Evolutionary conservation across 2,113 vertebrate species (phyloP).

Genomic region (Chlamydotis undulata): DNA sequence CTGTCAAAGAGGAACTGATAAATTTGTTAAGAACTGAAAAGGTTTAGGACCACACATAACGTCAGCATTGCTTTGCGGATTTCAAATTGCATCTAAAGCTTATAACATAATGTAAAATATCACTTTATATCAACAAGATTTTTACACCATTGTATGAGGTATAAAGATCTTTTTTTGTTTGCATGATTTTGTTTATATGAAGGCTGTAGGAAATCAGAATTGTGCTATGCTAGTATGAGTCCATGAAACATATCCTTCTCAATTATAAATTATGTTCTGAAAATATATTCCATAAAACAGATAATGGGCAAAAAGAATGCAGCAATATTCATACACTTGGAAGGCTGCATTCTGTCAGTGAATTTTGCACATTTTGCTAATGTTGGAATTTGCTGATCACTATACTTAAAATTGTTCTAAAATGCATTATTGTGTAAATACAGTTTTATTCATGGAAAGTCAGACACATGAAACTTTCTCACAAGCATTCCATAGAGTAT

Average conservation of each 20-base stretch:
- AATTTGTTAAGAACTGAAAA: neutral
- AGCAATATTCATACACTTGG: neutral
- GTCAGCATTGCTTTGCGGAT: neutral
- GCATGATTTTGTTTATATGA: neutral
- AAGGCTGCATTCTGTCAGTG: neutral
- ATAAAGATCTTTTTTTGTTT: neutral
- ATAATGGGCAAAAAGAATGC: neutral
- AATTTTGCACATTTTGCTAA: neutral
- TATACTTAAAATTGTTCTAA: neutral
- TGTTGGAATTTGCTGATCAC: neutral
- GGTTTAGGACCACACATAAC: rapidly evolving
- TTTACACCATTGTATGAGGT: neutral
- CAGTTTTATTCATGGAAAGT: neutral
- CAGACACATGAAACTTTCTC: neutral
- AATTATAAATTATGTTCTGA: neutral
- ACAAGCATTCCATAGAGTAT: neutral
- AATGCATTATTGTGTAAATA: neutral
- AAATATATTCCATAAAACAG: neutral
- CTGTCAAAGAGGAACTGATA: neutral
- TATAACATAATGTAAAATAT: neutral
- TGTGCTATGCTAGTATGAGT: neutral
- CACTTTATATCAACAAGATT: neutral
- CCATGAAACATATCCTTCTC: neutral
- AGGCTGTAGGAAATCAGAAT: neutral
- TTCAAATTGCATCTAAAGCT: neutral